Percentiles rank a stretch among this genome's conserved stretches.
Evolutionary conservation across 1,140 invertebrate species (phyloP).

Genomic region (Sipha flava): DNA sequence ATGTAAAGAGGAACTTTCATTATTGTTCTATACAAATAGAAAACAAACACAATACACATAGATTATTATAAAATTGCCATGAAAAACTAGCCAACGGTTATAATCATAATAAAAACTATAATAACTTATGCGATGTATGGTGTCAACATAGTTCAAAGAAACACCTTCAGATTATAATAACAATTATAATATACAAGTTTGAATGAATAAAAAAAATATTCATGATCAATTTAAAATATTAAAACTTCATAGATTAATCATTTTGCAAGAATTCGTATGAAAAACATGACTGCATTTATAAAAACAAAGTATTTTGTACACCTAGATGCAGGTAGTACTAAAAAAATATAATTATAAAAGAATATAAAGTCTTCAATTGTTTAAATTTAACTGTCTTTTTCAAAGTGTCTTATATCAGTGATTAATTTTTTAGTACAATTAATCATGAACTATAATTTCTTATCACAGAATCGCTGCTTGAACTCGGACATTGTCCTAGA

Average conservation of each 20-base stretch:
- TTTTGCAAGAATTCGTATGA: too few relatives aligned
- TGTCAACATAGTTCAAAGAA: too few relatives aligned
- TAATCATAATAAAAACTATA: neutral
- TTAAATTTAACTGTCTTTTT: neutral
- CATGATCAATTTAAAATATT: too few relatives aligned
- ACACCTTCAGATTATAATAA: too few relatives aligned
- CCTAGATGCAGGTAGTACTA: too few relatives aligned
- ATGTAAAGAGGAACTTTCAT: constrained; percentile 12
- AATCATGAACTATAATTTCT: neutral
- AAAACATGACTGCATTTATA: too few relatives aligned
- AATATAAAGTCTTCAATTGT: neutral
- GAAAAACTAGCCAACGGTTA: neutral
- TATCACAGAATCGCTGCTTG: constrained; percentile 10
- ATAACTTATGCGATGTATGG: too few relatives aligned
- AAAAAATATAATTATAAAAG: neutral
- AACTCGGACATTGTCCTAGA: neutral
- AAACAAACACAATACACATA: neutral
- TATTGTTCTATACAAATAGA: neutral
- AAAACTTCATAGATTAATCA: too few relatives aligned
- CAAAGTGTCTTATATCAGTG: neutral
- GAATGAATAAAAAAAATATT: too few relatives aligned
- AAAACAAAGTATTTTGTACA: too few relatives aligned
- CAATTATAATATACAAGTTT: neutral
- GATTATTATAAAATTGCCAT: neutral
- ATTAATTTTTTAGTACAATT: neutral